Base-by-base conservation (phyloP, 2,113 vertebrate species). In the Gobiocypris rarus region DNA sequence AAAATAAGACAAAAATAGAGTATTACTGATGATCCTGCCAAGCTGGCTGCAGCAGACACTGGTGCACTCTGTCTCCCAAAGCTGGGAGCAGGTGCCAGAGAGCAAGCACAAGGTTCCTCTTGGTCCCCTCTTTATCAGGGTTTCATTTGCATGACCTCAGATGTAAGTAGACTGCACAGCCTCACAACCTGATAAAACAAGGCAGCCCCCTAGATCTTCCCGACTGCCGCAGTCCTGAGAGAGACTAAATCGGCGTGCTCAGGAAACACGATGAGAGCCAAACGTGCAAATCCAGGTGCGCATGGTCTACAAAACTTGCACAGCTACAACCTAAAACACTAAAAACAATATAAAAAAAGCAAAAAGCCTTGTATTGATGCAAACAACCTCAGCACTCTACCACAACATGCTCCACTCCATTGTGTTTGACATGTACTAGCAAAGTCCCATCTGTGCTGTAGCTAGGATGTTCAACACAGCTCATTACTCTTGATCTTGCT, bases 401-500 rank as follows among this genome's bases (percentile, higher is more conserved):
- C 8, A 22, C 43, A n/a, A 54, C 10, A 50, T 70, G 65, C 22
- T 24, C 65, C 11, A 54, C 48, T 41, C 31, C 31, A 56, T 70
- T 80, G 26, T 50, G 28, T 65, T 65, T 76, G 52, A 38, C 75
- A 78, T 78, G 56, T 78, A 10, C n/a, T 67, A 65, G 41, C 80
- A 82, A 24, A 81, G 76, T 59, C 56, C 71, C 70, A 77, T 87
- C 78, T 61, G 65, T 73, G 81, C 43, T 14, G 22, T 48, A 73
- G 34, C 82, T 48, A 28, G n/a, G 73, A n/a, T 73, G 73, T 34
- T 48, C 58, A 61, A n/a, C 83, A 77, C 56, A 56, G 76, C 75
- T 71, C 58, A 84, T 83, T 88, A 79, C 82, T 86, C 85, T 84
- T 65, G 28, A 75, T 82, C 82, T 61, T 22, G 24, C 74, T 86